Base-by-base conservation (phyloP, 2,113 vertebrate genomes). In the Mugil cephalus region DNA sequence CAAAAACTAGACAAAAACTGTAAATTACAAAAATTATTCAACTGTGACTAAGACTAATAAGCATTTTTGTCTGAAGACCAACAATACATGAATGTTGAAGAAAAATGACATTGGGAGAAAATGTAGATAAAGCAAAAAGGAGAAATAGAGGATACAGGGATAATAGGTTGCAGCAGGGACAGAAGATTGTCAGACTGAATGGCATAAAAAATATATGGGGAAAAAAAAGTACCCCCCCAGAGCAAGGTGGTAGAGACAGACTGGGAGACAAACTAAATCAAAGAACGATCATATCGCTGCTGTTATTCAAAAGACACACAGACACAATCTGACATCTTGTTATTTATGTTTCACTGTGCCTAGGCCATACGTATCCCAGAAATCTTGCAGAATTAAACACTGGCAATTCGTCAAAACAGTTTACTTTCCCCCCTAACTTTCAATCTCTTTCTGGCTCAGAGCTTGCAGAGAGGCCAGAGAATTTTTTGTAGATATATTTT, bases 381-480 rank as follows among this genome's bases (percentile, higher is more conserved):
- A 70, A 54, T 38, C 70, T 59, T 61, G 54, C 24, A 45, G 40
- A 83, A 68, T 74, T 42, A 80, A 80, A 78, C 63, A 17, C 62
- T 19, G 8, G 73, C 77, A 53, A 85, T 90, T 85, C 55, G 84
- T 89, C 84, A 80, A 66, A 75, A 51, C 61, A n/a, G 61, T 34
- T 63, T 30, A 18, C 34, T 48, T 4, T 21, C 10, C 34, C 24
- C 24, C 17, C 40, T 55, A 47, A 7, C 72, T 13, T 11, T 35
- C 24, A 30, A n/a, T 34, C 6, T 47, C 21, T 69, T 34, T 10
- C n/a, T 4, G 21, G 48, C 2, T 30, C 24, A 30, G 24, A 30
- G 24, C 24, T 30, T 3, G 24, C 24, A 30, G 24, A 30, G 5
- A 30, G 5, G 24, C 24, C 24, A 30, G 24, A 18, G 46, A 58